These are phyloP conservation scores for Papilio polyxenes DNA, from an alignment of 1,140 invertebrate species.

Conservation along the genomic window DNA sequence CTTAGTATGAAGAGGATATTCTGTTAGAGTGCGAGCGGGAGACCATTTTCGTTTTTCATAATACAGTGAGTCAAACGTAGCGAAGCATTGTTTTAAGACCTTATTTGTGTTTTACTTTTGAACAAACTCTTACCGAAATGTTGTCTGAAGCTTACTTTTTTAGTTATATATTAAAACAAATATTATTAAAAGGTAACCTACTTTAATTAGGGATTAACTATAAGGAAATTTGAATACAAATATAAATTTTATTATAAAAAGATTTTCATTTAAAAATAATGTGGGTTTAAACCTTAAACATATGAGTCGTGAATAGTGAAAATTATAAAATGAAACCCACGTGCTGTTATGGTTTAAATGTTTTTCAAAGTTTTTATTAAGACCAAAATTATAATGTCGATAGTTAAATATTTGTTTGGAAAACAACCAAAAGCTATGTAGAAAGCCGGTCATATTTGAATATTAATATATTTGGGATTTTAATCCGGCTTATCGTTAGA, in stretches of 20 bases:
- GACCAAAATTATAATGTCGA: neutral
- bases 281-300: no score
- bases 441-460: neutral
- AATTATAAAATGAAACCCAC: no score
- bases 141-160: neutral
- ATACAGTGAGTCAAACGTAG: neutral
- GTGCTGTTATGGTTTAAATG: no score
- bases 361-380: no score
- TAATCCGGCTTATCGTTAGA: slow-evolving; percentile 9
- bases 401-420: neutral
- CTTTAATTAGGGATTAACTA: no score
- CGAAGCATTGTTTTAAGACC: neutral
- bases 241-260: no score
- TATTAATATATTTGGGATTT: slow-evolving; percentile 20
- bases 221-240: no score
- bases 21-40: neutral
- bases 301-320: no score
- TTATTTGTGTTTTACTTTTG: neutral
- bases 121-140: neutral
- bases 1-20: neutral
- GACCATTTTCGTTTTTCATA: neutral
- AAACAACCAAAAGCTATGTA: slow-evolving; percentile 1
- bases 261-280: no score
- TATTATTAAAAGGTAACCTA: no score
- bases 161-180: no score